phyloP scores from a whole-genome alignment of 2,797 vertebrate species.

The Glossophaga mutica region DNA sequence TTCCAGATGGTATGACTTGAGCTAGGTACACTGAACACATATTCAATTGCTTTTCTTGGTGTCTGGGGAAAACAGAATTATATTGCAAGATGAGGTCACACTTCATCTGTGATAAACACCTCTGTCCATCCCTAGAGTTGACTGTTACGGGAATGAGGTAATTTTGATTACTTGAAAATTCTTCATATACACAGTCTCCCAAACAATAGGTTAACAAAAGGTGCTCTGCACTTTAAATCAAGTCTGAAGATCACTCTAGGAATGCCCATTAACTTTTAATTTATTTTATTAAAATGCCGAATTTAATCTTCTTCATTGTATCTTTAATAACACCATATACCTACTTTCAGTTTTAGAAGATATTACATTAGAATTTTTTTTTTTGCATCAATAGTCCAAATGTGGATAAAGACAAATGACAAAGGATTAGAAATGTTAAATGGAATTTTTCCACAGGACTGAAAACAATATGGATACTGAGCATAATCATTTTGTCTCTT shows the following conservation, averaged over 20 bases:
- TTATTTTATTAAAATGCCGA: background rate
- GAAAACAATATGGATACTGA: background rate
- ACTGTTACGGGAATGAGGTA: background rate
- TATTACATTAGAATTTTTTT: background rate
- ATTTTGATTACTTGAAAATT: constrained; percentile 49
- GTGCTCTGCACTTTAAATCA: background rate
- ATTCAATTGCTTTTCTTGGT: background rate
- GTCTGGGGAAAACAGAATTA: background rate
- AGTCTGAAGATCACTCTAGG: background rate
- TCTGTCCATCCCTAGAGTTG: background rate
- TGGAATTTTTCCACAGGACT: background rate
- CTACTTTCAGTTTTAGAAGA: constrained; percentile 28
- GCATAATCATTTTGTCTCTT: background rate
- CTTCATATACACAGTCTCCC: background rate
- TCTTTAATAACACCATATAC: constrained; percentile 28
- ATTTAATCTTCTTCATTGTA: constrained; percentile 8
- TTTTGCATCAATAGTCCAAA: background rate
- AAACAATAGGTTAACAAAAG: background rate
- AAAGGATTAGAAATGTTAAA: constrained; percentile 13
- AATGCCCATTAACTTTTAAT: constrained; percentile 28
- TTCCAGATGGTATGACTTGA: background rate
- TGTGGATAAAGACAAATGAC: background rate
- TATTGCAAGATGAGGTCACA: background rate
- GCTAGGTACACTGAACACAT: background rate
- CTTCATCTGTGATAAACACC: background rate